Conservation (phyloP, 2,888 invertebrate species). For the Clunio marinus region DNA sequence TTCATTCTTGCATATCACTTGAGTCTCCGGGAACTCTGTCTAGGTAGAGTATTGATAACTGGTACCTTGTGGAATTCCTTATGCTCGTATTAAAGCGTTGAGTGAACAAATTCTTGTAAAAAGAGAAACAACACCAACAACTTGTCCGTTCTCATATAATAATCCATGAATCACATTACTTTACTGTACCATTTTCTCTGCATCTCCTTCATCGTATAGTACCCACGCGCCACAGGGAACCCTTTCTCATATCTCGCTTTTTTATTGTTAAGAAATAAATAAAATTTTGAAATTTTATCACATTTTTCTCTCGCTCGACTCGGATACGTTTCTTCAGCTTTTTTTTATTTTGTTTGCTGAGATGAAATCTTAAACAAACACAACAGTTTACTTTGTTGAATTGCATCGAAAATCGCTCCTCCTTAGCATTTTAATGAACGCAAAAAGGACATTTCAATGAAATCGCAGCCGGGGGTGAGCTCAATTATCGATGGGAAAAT, state of each 20-base stretch:
- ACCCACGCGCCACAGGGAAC: conserved; percentile 36
- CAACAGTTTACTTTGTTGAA: neutral
- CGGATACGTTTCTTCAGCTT: too few species aligned
- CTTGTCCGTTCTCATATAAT: conserved; percentile 27
- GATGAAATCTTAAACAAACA: too few species aligned
- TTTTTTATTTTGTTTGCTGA: neutral
- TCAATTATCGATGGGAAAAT: neutral
- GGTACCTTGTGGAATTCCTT: too few species aligned
- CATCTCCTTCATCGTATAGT: conserved; percentile 12
- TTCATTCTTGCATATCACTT: too few species aligned
- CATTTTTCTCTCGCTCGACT: neutral
- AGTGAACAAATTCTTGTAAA: conserved; percentile 13
- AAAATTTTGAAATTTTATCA: conserved; percentile 15
- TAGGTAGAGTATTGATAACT: too few species aligned
- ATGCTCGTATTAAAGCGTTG: too few species aligned
- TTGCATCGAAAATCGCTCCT: neutral
- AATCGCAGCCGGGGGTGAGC: neutral
- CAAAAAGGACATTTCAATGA: neutral
- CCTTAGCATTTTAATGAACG: conserved; percentile 14
- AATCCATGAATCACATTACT: conserved; percentile 38
- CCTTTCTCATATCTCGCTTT: conserved; percentile 19
- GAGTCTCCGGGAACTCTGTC: too few species aligned
- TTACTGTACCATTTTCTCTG: neutral
- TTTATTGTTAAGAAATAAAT: conserved; percentile 4
- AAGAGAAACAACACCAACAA: conserved; percentile 1